Evolutionary conservation across 2,888 invertebrate genomes (phyloP), one percentile per base, ranked within the genome.

Genomic region (Coremacera marginata): DNA sequence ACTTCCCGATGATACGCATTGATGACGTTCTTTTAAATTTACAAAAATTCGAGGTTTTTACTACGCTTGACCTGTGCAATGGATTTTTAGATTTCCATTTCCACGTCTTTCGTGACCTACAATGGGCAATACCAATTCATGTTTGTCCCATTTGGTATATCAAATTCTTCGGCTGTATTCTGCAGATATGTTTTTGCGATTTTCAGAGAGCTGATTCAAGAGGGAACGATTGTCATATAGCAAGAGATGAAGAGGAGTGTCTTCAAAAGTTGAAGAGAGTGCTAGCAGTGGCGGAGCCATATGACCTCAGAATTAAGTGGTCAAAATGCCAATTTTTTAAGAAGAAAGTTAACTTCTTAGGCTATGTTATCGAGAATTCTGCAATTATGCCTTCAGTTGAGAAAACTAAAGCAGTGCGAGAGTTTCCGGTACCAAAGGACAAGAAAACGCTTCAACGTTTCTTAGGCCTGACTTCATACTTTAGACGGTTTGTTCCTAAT

Each of bases 81-180:
- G 31, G 31, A 31, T 31, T 31, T 5, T 31, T 31, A 4, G 3
- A 31, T 31, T 81, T 1, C 57, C 73, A 22, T 71, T 79, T 11
- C 84, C 82, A 83, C 82, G 16, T 76, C 82, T 4, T 84, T 83
- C 63, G 82, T 84, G 0, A 83, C 83, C 5, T 80, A 81, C 31
- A 70, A 80, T 72, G 82, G 82, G 9, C 82, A 84, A 31, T 83
- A 77, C 44, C 81, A 82, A 49, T 82, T 80, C 52, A 11, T 70
- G 11, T 79, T 71, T 25, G 79, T 82, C 67, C 82, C 83, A 44
- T 83, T 83, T 34, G 81, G 82, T 1, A 80, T 80, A 8, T 81
- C 72, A 2, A 82, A 81, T 49, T 80, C 81, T 8, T 79, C 81
- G 5, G 78, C 79, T 5, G 80, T 77, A 2, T 81, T 82, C 51